These are phyloP conservation scores for Acrocephalus arundinaceus DNA, from an alignment of 2,113 vertebrate species.

Conservation along the genomic window DNA sequence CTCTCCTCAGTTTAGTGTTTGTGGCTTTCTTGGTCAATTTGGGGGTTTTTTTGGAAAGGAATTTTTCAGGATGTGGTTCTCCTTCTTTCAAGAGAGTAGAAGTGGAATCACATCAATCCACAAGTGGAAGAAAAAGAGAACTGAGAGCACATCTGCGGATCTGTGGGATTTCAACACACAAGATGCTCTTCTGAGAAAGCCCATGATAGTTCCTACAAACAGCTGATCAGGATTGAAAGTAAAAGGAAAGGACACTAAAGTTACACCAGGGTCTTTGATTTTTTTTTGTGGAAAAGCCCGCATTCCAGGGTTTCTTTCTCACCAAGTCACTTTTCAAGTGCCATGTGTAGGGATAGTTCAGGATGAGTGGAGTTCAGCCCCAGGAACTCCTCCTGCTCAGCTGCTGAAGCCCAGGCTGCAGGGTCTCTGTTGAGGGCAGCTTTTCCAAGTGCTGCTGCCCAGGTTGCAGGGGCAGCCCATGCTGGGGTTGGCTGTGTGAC, in stretches of 20 bases:
- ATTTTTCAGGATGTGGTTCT: neutral
- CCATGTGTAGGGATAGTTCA: neutral
- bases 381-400: neutral
- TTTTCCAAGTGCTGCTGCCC: neutral
- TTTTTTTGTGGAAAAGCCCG: neutral
- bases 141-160: neutral
- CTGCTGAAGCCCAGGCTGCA: neutral
- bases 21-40: neutral
- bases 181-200: neutral
- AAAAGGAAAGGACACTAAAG: neutral
- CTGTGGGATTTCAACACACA: neutral
- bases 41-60: too few species aligned
- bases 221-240: neutral
- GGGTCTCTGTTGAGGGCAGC: neutral
- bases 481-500: neutral
- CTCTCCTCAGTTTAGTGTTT: neutral
- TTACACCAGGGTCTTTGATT: fast-evolving
- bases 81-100: neutral
- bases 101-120: neutral
- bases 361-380: neutral
- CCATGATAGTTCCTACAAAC: neutral
- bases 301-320: neutral
- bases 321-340: neutral
- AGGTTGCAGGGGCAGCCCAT: neutral
- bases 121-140: neutral